These are phyloP conservation scores for Austrolebias charrua DNA, from an alignment of 2,797 vertebrate species.

Conservation along the genomic window DNA sequence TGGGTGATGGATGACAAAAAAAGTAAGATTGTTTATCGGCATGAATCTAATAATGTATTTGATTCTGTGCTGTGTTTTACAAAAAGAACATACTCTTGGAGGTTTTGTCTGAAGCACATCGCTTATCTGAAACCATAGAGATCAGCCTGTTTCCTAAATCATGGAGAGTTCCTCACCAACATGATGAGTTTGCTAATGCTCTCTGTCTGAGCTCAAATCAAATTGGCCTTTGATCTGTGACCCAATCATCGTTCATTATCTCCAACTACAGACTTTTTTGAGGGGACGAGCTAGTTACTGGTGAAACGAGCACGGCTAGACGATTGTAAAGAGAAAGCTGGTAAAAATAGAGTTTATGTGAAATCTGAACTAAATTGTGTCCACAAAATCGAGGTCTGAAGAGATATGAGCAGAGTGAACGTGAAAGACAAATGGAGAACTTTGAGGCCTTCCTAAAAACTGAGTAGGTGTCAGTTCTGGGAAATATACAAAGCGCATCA, in stretches of 20 bases:
- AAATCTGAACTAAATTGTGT: constrained; percentile 8
- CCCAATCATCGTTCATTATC: constrained; percentile 33
- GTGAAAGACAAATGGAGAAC: constrained; percentile 9
- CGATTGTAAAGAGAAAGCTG: not conserved
- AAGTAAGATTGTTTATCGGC: too few relatives aligned
- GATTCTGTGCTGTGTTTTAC: not conserved
- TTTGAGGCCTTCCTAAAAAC: constrained; percentile 13
- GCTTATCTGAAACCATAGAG: constrained; percentile 34
- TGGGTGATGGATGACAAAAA: too few relatives aligned
- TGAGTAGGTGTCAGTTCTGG: constrained; percentile 24
- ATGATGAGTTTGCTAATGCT: constrained; percentile 46
- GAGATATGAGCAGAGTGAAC: constrained; percentile 1
- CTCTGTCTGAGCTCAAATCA: constrained; percentile 36
- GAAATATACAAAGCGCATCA: constrained; percentile 34
- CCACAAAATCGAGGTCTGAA: not conserved
- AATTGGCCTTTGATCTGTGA: constrained; percentile 50
- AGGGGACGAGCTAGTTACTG: not conserved
- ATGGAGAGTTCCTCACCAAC: constrained; percentile 46
- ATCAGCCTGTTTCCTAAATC: constrained; percentile 41
- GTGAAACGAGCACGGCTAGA: constrained; percentile 6
- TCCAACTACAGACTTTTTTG: not conserved
- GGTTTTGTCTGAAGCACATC: constrained; percentile 17
- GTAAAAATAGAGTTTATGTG: not conserved
- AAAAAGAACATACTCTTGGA: not conserved
- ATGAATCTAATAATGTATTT: not conserved